phyloP scores from a whole-genome alignment of 2,888 invertebrate species.

The Melieria omissa region DNA sequence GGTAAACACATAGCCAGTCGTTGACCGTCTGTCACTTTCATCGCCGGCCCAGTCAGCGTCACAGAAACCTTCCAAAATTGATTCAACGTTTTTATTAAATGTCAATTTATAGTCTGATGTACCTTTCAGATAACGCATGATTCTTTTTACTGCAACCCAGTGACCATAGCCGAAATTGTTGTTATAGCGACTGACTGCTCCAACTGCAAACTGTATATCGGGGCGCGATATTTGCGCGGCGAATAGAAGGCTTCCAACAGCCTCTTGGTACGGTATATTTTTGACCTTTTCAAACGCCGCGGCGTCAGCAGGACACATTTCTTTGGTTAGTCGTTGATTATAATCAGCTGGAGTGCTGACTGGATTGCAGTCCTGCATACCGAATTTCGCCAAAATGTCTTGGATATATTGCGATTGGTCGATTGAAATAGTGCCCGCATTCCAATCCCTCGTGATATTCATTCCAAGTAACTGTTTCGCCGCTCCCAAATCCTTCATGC shows the following conservation, averaged over 20 bases:
- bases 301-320: constrained; percentile 19
- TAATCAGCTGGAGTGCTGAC: constrained; percentile 26
- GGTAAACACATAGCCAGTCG: constrained; percentile 11
- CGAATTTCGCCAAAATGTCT: constrained; percentile 11
- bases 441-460: constrained; percentile 23
- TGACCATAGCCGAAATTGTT: constrained; percentile 39
- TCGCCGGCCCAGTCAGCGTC: constrained; percentile 18
- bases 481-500: constrained; percentile 11
- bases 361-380: constrained; percentile 23
- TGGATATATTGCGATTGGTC: constrained; percentile 19
- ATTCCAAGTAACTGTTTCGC: constrained; percentile 14
- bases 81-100: too few species aligned
- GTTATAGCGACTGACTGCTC: constrained; percentile 32
- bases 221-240: constrained; percentile 34
- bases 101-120: too few species aligned
- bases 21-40: constrained; percentile 12
- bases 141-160: constrained; percentile 31
- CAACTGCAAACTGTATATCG: constrained; percentile 34
- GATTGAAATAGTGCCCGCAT: constrained; percentile 15
- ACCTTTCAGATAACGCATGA: neutral
- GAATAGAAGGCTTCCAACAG: constrained; percentile 34
- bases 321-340: constrained; percentile 19
- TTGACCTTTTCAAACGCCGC: neutral
- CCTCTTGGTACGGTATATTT: constrained; percentile 3
- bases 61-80: neutral